Evolutionary conservation across 2,113 vertebrate genomes (phyloP), one percentile per base, ranked within the genome.

Genomic region (Anarrhichthys ocellatus): DNA sequence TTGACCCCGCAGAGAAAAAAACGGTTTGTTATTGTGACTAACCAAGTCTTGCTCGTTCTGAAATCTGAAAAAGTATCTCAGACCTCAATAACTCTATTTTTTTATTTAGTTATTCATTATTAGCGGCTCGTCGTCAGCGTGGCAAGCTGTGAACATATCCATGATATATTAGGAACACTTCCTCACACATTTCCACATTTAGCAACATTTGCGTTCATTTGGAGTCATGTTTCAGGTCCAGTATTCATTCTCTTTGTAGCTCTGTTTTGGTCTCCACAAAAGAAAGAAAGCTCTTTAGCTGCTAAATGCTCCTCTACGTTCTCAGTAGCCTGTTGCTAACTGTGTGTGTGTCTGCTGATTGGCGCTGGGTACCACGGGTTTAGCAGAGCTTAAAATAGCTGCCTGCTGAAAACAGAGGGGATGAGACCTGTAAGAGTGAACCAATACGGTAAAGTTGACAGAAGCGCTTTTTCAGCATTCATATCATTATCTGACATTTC

Each of bases 401-500:
- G 59, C 24, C 8, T 63, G 62, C 20, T 61, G 4, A 36, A 34
- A 32, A 61, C 27, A 38, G 34, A 64, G 20, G 22, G 5, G 10
- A 40, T n/a, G 10, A 64, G 62, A n/a, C 20, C 5, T 42, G 22
- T 24, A 20, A 46, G 15, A 46, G 65, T 46, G 40, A 46, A 67
- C 42, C 42, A 20, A 13, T 27, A 48, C 2, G 0, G 15, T 17
- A 7, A 32, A 68, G 27, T 68, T 6, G 42, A 63, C n/a, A 10
- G 27, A 36, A n/a, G 56, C 40, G n/a, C 24, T 27, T 81, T 58
- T 46, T 24, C 42, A 66, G 17, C 65, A 17, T 65, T 84, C 62
- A 27, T 54, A 58, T 46, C 7, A 34, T 81, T 22, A 42, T 46
- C 69, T 40, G 61, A 40, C 46, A 27, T 78, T 82, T 68, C 29